Evolutionary conservation across 2,797 vertebrate genomes (phyloP), one percentile per base, ranked within the genome.

Genomic region (Phataginus tetradactyla): DNA sequence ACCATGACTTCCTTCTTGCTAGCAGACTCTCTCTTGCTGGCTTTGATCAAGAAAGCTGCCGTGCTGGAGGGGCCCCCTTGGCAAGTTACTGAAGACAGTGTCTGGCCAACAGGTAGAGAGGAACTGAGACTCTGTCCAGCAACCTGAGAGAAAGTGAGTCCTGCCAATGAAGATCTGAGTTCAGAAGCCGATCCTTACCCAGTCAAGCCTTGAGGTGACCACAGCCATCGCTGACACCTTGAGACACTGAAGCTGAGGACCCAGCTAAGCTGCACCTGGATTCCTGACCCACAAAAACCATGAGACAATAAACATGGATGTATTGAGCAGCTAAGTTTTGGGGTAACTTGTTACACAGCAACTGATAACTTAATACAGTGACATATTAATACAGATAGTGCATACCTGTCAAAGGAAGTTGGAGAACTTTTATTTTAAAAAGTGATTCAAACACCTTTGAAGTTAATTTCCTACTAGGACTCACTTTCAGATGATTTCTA

Each of bases 401-500:
- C 45, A 85, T 8, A 55, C 66, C 63, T 83, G 27, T 90, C 32
- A 87, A 92, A 92, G 42, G 29, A 81, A 61, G 57, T 13, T 42
- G 42, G 23, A 68, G 18, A 23, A 80, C 29, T 91, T 57, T 39
- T 51, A 53, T 34, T 69, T 42, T 81, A 68, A 53, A 32, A 57
- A 72, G 34, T 23, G 49, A 81, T 59, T 86, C 61, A 51, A 72
- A 69, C 10, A 37, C 66, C n/a, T 69, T 90, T 90, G 15, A 68
- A 90, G 81, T 84, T 86, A 90, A 84, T 57, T 86, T 75, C 37
- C 63, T 95, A 64, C 20, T 45, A 83, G 34, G 45, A 42, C 61
- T 86, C 39, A 83, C 53, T 53, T 71, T 53, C 61, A 77, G 94
- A 68, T 39, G 10, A 37, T 83, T 71, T 84, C 39, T 72, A 61